These are phyloP conservation scores for Watsonalla cultraria DNA, from an alignment of 2,888 invertebrate genomes.

Conservation along the genomic window DNA sequence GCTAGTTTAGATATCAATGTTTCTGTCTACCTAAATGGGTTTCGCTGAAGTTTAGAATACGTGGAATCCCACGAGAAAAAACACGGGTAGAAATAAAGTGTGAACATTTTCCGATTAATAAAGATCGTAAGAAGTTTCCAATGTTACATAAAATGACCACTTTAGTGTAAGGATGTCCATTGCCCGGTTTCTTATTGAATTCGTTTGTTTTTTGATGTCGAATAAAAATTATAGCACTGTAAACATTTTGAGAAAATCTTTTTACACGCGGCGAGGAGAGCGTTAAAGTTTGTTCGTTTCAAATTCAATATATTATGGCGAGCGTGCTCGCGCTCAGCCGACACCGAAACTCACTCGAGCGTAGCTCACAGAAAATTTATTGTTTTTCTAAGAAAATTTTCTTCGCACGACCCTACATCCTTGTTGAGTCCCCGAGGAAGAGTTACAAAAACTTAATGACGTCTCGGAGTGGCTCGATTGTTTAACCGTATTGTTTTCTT, in stretches of 20 bases:
- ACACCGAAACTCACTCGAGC: constrained; percentile 78
- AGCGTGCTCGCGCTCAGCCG: constrained; percentile 76
- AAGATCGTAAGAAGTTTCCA: no score
- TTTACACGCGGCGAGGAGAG: constrained; percentile 66
- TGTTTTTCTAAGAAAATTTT: constrained; percentile 78
- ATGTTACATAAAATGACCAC: not conserved
- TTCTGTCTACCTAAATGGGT: no score
- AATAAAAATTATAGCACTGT: constrained; percentile 67
- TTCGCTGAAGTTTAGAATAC: no score
- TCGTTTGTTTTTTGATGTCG: constrained; percentile 37
- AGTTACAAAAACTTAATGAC: constrained; percentile 62
- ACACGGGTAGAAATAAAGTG: no score
- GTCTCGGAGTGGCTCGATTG: constrained; percentile 39
- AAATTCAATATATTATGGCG: constrained; percentile 78
- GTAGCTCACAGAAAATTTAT: constrained; percentile 75
- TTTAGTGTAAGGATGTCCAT: constrained; percentile 5
- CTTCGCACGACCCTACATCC: constrained; percentile 59
- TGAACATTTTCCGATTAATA: no score
- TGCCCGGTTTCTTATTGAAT: constrained; percentile 19
- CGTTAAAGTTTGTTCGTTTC: constrained; percentile 77
- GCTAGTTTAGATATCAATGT: no score
- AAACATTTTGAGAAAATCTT: constrained; percentile 72
- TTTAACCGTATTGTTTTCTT: constrained; percentile 36
- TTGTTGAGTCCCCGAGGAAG: constrained; percentile 49
- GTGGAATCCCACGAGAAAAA: no score